phyloP scores from a whole-genome alignment of 2,113 vertebrate species.

The Rhinichthys klamathensis region DNA sequence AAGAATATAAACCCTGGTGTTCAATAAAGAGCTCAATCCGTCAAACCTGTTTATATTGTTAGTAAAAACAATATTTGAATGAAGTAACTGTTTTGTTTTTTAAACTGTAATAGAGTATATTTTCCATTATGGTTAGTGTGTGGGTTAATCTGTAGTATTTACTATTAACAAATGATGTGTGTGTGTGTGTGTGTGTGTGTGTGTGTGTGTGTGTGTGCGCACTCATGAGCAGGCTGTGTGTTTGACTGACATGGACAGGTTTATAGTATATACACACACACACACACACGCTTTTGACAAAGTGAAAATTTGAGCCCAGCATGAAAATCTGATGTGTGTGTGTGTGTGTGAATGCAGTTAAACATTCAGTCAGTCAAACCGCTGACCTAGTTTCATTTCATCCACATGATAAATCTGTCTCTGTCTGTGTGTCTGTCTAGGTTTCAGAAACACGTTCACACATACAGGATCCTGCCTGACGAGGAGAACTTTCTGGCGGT shows the following conservation, averaged over 20 bases:
- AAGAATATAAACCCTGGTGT: too few relatives aligned
- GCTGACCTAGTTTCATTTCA: constrained; percentile 5
- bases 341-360: not conserved
- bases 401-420: not conserved
- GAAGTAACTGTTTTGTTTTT: too few relatives aligned
- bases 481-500: constrained; percentile 94
- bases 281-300: not conserved
- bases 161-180: not conserved
- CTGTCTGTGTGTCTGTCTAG: constrained; percentile 68
- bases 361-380: too few relatives aligned
- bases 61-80: too few relatives aligned
- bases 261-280: not conserved
- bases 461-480: constrained; percentile 93
- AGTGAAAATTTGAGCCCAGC: not conserved
- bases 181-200: not conserved
- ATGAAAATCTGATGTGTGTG: constrained; percentile 3
- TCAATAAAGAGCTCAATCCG: too few relatives aligned
- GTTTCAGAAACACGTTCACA: constrained; percentile 97
- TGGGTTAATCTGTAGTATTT: not conserved
- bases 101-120: not conserved
- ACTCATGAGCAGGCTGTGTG: not conserved
- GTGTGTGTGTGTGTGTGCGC: not conserved
- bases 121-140: not conserved
- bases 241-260: constrained; percentile 30
- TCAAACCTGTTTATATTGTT: too few relatives aligned